phyloP scores from a whole-genome alignment of 2,888 invertebrate species.

The Cephus sareptanus region DNA sequence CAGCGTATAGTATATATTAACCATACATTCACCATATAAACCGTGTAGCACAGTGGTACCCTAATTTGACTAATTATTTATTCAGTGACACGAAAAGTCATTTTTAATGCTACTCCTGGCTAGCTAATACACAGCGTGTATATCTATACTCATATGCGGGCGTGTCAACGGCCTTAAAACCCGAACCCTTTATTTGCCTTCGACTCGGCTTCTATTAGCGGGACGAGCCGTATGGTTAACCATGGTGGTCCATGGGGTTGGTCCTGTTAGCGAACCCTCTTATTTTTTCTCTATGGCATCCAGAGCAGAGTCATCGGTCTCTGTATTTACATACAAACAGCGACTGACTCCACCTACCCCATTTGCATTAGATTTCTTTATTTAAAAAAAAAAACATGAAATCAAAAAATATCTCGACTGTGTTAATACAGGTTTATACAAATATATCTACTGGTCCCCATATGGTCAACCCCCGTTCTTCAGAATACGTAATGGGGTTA shows the following conservation, averaged over 20 bases:
- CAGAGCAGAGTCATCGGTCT: background rate
- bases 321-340: background rate
- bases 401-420: background rate
- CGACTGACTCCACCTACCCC: background rate
- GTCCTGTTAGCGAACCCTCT: background rate
- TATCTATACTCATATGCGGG: slow-evolving; percentile 26
- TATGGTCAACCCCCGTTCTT: background rate
- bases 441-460: background rate
- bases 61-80: slow-evolving; percentile 41
- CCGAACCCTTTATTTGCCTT: slow-evolving; percentile 14
- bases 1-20: background rate
- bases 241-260: slow-evolving; percentile 19
- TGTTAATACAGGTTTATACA: background rate
- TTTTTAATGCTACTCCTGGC: slow-evolving; percentile 3
- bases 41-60: background rate
- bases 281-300: background rate
- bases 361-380: background rate
- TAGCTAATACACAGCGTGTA: background rate
- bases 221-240: slow-evolving; percentile 27
- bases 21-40: background rate
- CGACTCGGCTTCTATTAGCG: slow-evolving; percentile 22
- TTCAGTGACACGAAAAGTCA: slow-evolving; percentile 22
- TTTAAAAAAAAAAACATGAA: background rate
- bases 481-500: background rate
- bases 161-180: slow-evolving; percentile 22